These are phyloP conservation scores for Rhinopomastus cyanomelas DNA, from an alignment of 2,113 vertebrate species.

Conservation along the genomic window DNA sequence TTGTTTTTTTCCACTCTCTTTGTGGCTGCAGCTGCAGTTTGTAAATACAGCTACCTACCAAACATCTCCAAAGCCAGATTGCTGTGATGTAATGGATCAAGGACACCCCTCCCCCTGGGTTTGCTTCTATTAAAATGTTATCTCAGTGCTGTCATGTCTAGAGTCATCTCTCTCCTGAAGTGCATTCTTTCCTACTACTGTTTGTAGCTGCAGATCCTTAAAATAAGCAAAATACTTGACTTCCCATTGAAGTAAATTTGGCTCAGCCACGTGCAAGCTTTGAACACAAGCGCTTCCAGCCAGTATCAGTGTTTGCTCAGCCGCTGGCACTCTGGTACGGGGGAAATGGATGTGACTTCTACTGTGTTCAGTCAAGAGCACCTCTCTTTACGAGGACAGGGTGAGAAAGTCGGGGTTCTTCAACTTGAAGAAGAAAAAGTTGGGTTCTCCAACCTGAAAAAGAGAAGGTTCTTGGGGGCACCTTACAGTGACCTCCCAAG, in stretches of 20 bases:
- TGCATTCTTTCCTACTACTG: slow-evolving; percentile 26
- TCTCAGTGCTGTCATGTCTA: slow-evolving; percentile 10
- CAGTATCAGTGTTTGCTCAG: neutral
- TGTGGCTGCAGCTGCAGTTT: neutral
- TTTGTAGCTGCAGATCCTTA: slow-evolving; percentile 38
- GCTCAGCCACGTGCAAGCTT: neutral
- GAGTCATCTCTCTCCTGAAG: slow-evolving; percentile 14
- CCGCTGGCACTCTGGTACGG: neutral
- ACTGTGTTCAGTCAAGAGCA: too few relatives aligned
- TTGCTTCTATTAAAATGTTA: slow-evolving; percentile 27
- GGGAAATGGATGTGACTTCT: neutral
- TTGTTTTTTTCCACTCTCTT: too few relatives aligned
- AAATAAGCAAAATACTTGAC: slow-evolving; percentile 46
- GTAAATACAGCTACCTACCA: slow-evolving; percentile 35
- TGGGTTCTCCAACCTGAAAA: too few relatives aligned
- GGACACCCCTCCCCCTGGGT: neutral
- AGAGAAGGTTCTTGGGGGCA: too few relatives aligned
- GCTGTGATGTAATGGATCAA: neutral
- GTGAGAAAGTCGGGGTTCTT: too few relatives aligned
- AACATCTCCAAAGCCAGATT: slow-evolving; percentile 33
- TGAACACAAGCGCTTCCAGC: neutral
- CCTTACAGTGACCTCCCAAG: too few relatives aligned
- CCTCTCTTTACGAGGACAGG: too few relatives aligned
- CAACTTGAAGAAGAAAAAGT: too few relatives aligned
- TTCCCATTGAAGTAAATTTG: slow-evolving; percentile 22